Percentiles rank a stretch among this genome's conserved stretches.
Conservation (phyloP, 2,888 invertebrate genomes). For the Dioctria rufipes region DNA sequence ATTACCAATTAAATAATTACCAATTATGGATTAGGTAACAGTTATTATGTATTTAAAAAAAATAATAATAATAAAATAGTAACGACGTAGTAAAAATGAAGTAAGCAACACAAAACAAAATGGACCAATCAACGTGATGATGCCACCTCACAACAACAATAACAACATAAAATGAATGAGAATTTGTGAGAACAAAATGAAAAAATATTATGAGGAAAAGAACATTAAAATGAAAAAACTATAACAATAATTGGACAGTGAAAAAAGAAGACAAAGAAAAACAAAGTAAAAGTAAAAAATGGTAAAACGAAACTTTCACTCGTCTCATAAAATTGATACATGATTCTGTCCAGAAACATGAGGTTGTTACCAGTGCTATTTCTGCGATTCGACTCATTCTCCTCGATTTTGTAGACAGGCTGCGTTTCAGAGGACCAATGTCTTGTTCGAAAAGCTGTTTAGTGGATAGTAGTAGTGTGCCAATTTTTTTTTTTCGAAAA, state of each 20-base stretch:
- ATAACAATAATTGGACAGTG: constrained; percentile 33
- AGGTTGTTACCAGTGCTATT: constrained; percentile 86
- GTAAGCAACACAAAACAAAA: not conserved
- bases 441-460: constrained; percentile 89
- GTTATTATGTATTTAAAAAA: not conserved
- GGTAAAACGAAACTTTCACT: constrained; percentile 64
- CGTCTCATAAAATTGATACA: constrained; percentile 67
- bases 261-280: constrained; percentile 43
- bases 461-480: constrained; percentile 51
- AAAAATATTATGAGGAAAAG: not conserved
- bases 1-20: too few relatives aligned
- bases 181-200: constrained; percentile 34
- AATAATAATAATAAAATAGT: not conserved
- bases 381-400: constrained; percentile 88
- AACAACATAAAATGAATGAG: not conserved
- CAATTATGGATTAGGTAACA: too few relatives aligned
- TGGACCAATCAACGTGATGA: too few relatives aligned
- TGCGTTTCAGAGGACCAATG: constrained; percentile 87
- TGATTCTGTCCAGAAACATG: constrained; percentile 69
- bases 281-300: constrained; percentile 59
- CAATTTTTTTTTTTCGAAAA: constrained; percentile 36
- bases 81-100: not conserved
- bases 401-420: constrained; percentile 82
- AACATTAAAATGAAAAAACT: constrained; percentile 58
- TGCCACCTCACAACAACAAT: not conserved